Percentiles rank a stretch among this genome's conserved stretches.
phyloP scores from a whole-genome alignment of 2,888 invertebrate species.

The Hypomecis atomaria region DNA sequence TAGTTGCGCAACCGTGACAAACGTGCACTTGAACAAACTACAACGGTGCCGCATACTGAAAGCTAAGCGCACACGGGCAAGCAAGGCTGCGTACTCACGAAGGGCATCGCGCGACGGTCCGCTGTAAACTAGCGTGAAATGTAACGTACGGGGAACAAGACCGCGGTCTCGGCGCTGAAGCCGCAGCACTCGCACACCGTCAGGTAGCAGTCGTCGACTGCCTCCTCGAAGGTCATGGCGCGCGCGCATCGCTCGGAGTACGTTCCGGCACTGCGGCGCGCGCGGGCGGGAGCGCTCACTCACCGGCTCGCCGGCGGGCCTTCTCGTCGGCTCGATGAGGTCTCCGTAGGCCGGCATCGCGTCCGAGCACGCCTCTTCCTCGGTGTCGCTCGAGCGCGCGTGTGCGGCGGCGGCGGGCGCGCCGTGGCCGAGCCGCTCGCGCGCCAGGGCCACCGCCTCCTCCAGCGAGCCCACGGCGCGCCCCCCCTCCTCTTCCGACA shows the following conservation, averaged over 20 bases:
- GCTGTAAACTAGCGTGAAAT: slow-evolving; percentile 78
- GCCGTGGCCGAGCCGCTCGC: slow-evolving; percentile 71
- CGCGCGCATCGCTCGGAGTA: slow-evolving; percentile 78
- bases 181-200: slow-evolving; percentile 84
- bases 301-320: slow-evolving; percentile 67
- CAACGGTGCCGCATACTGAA: slow-evolving; percentile 44
- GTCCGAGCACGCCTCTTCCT: slow-evolving; percentile 78
- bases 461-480: slow-evolving; percentile 79
- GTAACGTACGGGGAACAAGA: slow-evolving; percentile 81
- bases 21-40: slow-evolving; percentile 60
- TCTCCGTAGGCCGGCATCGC: slow-evolving; percentile 83
- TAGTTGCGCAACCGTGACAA: slow-evolving; percentile 20
- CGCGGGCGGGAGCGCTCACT: slow-evolving; percentile 51
- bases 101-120: slow-evolving; percentile 72
- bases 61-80: slow-evolving; percentile 64
- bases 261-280: slow-evolving; percentile 64
- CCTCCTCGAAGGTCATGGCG: slow-evolving; percentile 82
- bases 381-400: slow-evolving; percentile 73
- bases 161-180: slow-evolving; percentile 80
- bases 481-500: slow-evolving; percentile 80
- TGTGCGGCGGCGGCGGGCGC: slow-evolving; percentile 68
- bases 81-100: slow-evolving; percentile 77
- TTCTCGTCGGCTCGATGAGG: slow-evolving; percentile 76
- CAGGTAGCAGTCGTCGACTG: slow-evolving; percentile 77
- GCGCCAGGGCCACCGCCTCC: slow-evolving; percentile 80